Evolutionary conservation across 1,140 invertebrate genomes (phyloP).

Genomic region (Drosophila azteca): DNA sequence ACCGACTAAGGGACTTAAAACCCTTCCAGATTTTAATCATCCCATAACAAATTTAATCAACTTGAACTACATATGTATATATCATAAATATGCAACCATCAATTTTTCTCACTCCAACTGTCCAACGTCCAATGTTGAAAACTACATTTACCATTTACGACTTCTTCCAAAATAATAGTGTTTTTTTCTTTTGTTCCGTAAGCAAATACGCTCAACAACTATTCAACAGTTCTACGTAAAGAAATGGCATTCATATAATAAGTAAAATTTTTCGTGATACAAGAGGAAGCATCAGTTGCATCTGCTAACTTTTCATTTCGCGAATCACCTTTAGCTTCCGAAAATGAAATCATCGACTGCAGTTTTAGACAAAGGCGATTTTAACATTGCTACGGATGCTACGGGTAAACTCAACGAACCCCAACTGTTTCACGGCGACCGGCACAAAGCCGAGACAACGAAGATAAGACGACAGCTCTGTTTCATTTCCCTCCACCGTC

Average conservation of each 20-base stretch:
- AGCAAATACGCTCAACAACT: conserved; percentile 47
- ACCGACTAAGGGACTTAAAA: conserved; percentile 84
- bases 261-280: conserved; percentile 53
- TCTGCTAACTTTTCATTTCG: no score
- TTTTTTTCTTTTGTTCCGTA: conserved; percentile 48
- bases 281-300: conserved; percentile 8
- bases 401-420: no score
- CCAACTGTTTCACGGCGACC: no score
- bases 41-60: conserved; percentile 48
- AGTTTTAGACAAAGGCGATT: no score
- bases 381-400: no score
- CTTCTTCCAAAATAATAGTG: conserved; percentile 25
- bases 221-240: conserved; percentile 57
- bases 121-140: conserved; percentile 16
- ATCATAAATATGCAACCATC: conserved; percentile 36
- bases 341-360: no score
- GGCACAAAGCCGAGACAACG: no score
- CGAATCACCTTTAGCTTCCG: no score
- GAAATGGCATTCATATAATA: conserved; percentile 30
- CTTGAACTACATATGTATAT: conserved; percentile 29
- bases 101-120: conserved; percentile 45
- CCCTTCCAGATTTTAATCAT: conserved; percentile 26
- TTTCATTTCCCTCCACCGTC: no score
- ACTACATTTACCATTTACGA: conserved; percentile 55
- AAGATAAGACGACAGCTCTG: no score